Base-by-base conservation (phyloP, 2,113 vertebrate genomes). In the Syrrhaptes paradoxus region DNA sequence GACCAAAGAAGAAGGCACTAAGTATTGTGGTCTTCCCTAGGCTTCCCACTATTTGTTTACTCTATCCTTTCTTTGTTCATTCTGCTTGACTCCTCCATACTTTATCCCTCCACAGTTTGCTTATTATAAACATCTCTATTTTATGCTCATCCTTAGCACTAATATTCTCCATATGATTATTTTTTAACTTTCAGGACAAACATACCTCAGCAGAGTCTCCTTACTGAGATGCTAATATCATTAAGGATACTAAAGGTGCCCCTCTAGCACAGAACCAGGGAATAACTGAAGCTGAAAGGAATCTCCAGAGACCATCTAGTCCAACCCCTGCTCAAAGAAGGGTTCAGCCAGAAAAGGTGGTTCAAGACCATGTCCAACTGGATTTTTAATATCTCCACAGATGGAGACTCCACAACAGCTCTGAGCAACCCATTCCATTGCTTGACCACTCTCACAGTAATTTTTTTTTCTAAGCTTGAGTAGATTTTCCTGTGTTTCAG, bases 281-380 rank as follows among this genome's bases (percentile, higher is more conserved):
- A 65, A 31, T 4, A 34, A 16, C 13, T 52, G 36, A 43, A 48
- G 19, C 67, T 78, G 49, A 79, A 87, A 68, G 7, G 31, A 16
- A 48, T 22, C 25, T 52, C 25, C 2, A 1, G 36, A 57, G 24
- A 45, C 26, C 0, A 0, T 16, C 31, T 49, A 28, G 32, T 77
- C 19, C 34, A 62, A 48, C 4, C 4, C 4, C n/a, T 34, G 18
- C 25, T 65, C 8, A 16, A 58, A 82, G 57, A 43, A n/a, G 54
- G 14, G 18, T 62, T 62, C 75, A 62, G 15, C 9, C 9, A 29
- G 43, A 36, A 49, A 29, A 81, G 10, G 3, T 51, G 63, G 41
- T 13, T 24, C 34, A 36, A 34, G 36, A 67, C 36, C 8, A 8
- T 22, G 28, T 58, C 36, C 32, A 49, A 9, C 2, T 62, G 12